phyloP scores from a whole-genome alignment of 2,113 vertebrate species.

The human (Homo sapiens) region GRCh38 chr18:23351501-23352000 shows the following conservation, averaged over 20 bases:
- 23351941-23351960: background rate
- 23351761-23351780: background rate
- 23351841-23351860: background rate
- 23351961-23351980: background rate
- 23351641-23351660: background rate
- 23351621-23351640: background rate
- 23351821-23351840: background rate
- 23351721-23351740: background rate
- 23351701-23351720: background rate
- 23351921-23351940: background rate
- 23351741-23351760: background rate
- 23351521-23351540: background rate
- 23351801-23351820: background rate
- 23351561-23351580: background rate
- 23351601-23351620: background rate
- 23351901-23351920: background rate
- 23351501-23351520: background rate
- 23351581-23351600: background rate
- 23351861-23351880: background rate
- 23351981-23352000: background rate
- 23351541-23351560: background rate
- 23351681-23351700: background rate
- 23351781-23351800: background rate
- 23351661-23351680: background rate
- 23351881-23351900: background rate